Base-by-base conservation (phyloP, 1,140 invertebrate species). In the Drosophila gunungcola region DNA sequence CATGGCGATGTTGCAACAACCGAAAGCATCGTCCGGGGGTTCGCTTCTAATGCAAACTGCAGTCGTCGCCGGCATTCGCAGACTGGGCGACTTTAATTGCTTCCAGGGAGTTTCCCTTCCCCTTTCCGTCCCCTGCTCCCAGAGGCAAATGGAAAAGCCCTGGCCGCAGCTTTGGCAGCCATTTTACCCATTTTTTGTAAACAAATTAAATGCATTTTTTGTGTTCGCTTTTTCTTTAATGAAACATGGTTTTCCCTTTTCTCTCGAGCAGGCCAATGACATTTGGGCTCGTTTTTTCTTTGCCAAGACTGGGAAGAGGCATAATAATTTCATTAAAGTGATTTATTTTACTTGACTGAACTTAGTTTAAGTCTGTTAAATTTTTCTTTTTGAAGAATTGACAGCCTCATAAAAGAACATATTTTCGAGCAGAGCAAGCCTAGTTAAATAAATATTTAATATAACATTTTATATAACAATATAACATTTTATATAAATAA, bases 31-130 rank as follows among this genome's bases (percentile, higher is more conserved):
- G 60, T 75, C 75, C 38, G 60, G 62, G 29, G 52, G 32, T 38
- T 78, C 45, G 56, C 45, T 75, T 72, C 61, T 78, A 86, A 78
- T 78, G 78, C 75, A 86, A 75, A 43, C 51, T 77, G 73, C 73
- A 77, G 56, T 57, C 48, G 64, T 53, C 48, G 64, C 34, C 56
- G 46, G 46, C 61, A 56, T 68, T 70, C 45, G 27, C 41, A 32
- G 38, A 60, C 64, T 42, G 46, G 70, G 56, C 36, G 38, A 68
- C 41, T 76, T 68, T 76, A 76, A 76, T 76, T 76, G 62, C 73
- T 76, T 76, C 42, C 53, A 41, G 41, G 36, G 64, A 48, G 29
- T 69, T 46, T 32, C 36, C 46, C 52, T 12, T 16, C 52, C 46
- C 9, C 34, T 27, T 5, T 12, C 5, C 12, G 27, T 10, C 10